Base-by-base conservation (phyloP, 1,140 invertebrate genomes). In the Harpegnathos saltator region DNA sequence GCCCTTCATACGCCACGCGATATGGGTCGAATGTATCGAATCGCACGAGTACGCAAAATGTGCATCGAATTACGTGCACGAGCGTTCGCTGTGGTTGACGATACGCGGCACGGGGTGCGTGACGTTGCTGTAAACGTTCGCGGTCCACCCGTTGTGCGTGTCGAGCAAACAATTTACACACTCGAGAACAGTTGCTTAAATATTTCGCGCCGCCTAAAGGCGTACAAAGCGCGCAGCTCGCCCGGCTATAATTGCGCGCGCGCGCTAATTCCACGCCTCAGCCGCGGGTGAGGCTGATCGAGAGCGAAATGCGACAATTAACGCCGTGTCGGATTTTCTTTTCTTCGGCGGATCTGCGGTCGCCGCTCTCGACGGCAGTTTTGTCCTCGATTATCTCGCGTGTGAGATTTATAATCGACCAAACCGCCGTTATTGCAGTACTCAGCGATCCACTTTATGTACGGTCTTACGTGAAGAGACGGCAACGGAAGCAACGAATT, bases 61-160 rank as follows among this genome's bases (percentile, higher is more conserved):
- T 73, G 84, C 54, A 19, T 63, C 54, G 59, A 56, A 82, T 82
- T 82, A 50, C 61, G 71, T 52, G 22, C 14, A 65, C 50, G 24
- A 74, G 15, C 24, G 29, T 77, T 19, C 29, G 73, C 56, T 19
- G 38, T 17, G 77, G 63, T 88, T 77, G 86, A 81, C 75, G 50
- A 83, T 85, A 85, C 69, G 38, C 50, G 68, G 74, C 17, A 83
- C 78, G 83, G 62, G 69, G 74, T 83, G 84, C 80, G 86, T 85
- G 86, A 85, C 52, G 80, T 88, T 80, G 26, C n/a, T 59, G 84
- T 88, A 89, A 89, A 89, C 87, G 78, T 85, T 85, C 80, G 59
- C 56, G 33, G 26, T 59, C 58, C 68, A 33, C 26, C 59, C 44
- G 72, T 52, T 62, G 59, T 33, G 72, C 73, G 80, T 85, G 78